Evolutionary conservation across 2,888 invertebrate genomes (phyloP).

Genomic region (Pristionchus arcanus): DNA sequence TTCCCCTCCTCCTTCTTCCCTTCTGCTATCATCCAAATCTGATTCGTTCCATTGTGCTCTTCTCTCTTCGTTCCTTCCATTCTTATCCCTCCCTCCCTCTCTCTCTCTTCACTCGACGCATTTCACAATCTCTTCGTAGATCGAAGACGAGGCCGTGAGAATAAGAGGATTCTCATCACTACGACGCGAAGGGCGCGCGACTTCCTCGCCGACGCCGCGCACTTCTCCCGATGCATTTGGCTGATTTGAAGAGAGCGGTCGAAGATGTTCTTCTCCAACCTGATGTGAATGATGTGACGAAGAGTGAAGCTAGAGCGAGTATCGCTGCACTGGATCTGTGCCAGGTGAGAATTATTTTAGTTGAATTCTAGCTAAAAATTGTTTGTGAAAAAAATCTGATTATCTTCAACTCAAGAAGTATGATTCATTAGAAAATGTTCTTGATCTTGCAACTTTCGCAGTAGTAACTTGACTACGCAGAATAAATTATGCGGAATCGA

Average conservation of each 20-base stretch:
- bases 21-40: constrained; percentile 31
- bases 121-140: background rate
- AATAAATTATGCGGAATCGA: too few relatives aligned
- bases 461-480: too few relatives aligned
- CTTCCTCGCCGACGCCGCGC: background rate
- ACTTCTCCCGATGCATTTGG: constrained; percentile 58
- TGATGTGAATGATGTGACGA: constrained; percentile 66
- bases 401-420: too few relatives aligned
- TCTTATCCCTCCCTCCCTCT: background rate
- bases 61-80: background rate
- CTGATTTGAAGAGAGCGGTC: constrained; percentile 67
- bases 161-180: background rate
- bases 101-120: background rate
- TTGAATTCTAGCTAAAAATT: too few relatives aligned
- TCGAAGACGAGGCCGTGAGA: background rate
- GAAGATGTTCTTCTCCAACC: constrained; percentile 72
- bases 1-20: background rate
- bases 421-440: background rate
- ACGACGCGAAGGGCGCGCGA: constrained; percentile 44
- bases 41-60: constrained; percentile 32
- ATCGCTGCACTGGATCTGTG: constrained; percentile 72
- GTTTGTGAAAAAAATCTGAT: too few relatives aligned
- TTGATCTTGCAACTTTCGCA: background rate
- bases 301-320: constrained; percentile 65
- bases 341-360: constrained; percentile 56